Evolutionary conservation across 2,113 vertebrate species (phyloP).

Genomic region (Chiloscyllium plagiosum): DNA sequence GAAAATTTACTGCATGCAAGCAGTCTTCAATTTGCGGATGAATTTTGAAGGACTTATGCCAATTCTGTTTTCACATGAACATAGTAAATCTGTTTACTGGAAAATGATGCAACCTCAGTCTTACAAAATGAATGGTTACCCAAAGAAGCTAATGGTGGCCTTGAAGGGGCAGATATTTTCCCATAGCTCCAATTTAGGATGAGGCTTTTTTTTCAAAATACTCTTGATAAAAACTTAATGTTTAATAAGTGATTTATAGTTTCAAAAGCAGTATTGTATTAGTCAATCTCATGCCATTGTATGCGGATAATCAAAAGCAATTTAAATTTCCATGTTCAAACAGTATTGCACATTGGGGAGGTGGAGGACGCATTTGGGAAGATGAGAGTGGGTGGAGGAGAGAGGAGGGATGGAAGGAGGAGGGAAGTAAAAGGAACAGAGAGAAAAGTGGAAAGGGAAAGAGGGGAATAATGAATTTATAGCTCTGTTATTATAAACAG

Average conservation of each 20-base stretch:
- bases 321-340: neutral
- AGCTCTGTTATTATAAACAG: neutral
- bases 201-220: neutral
- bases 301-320: neutral
- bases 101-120: neutral
- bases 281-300: neutral
- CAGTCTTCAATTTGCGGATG: neutral
- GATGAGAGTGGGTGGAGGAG: neutral
- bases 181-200: neutral
- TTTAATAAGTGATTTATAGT: no score
- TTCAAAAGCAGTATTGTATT: neutral
- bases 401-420: no score
- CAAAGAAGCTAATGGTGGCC: neutral
- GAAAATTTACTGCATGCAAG: neutral
- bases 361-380: neutral
- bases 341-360: neutral
- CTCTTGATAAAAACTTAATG: neutral
- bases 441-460: neutral
- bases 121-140: neutral
- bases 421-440: neutral
- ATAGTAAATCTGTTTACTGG: neutral
- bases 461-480: neutral
- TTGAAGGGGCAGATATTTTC: neutral
- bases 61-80: neutral
- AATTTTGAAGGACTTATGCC: neutral